These are phyloP conservation scores for Sebastolobus altivelis DNA, from an alignment of 2,797 vertebrate genomes.

Conservation along the genomic window DNA sequence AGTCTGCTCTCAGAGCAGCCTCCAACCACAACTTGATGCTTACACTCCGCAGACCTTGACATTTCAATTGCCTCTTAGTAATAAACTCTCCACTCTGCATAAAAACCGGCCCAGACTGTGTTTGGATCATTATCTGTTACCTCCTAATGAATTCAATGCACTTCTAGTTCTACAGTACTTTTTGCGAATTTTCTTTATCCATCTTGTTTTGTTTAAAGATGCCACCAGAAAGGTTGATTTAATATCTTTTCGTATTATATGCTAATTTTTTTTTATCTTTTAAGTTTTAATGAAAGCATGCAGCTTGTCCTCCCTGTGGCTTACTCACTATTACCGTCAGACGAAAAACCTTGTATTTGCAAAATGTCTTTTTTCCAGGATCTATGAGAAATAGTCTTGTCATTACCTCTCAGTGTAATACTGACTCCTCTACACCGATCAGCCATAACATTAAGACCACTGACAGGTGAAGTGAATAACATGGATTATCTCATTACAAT, in stretches of 20 bases:
- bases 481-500: no score
- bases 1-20: slow-evolving; percentile 35
- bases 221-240: neutral
- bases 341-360: neutral
- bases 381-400: neutral
- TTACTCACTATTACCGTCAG: neutral
- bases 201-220: neutral
- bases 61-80: slow-evolving; percentile 57
- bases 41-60: slow-evolving; percentile 61
- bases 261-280: neutral
- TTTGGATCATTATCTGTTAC: slow-evolving; percentile 22
- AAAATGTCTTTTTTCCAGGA: neutral
- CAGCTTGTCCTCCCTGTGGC: neutral
- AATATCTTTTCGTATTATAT: neutral
- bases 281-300: neutral
- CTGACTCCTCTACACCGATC: no score
- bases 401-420: no score
- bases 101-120: slow-evolving; percentile 24
- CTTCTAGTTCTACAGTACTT: neutral
- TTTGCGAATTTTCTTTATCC: neutral
- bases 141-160: neutral
- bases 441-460: no score
- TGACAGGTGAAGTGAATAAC: no score
- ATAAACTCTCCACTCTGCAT: slow-evolving; percentile 45
- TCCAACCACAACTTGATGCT: slow-evolving; percentile 49